A percentile compares a stretch with the other conserved stretches of the same genome.
Conservation (phyloP, 2,888 invertebrate genomes). For the Myopa testacea region DNA sequence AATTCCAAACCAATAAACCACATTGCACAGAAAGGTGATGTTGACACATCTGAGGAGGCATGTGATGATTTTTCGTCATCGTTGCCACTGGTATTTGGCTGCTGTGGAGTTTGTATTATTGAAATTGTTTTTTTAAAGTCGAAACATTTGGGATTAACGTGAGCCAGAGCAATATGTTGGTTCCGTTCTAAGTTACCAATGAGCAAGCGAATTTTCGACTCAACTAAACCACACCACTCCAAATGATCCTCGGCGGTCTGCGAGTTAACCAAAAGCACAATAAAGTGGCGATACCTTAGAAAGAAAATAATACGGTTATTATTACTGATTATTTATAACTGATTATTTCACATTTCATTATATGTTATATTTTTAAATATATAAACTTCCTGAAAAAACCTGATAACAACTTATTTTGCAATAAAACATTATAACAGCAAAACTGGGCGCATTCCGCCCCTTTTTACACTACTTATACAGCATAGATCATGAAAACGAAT, state of each 20-base stretch:
- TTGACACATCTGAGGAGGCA: conserved; percentile 51
- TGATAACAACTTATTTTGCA: too few species aligned
- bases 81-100: conserved; percentile 62
- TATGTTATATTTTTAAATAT: too few species aligned
- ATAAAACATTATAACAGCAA: too few species aligned
- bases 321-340: too few species aligned
- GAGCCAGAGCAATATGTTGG: conserved; percentile 90
- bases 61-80: conserved; percentile 56
- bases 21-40: conserved; percentile 79
- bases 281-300: conserved; percentile 90
- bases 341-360: too few species aligned
- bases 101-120: conserved; percentile 17
- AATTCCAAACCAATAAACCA: conserved; percentile 99
- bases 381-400: too few species aligned
- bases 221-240: conserved; percentile 97
- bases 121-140: conserved; percentile 64
- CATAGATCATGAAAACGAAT: too few species aligned
- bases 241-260: conserved; percentile 86
- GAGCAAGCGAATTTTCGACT: conserved; percentile 94
- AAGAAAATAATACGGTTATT: neutral
- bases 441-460: too few species aligned
- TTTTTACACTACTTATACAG: too few species aligned
- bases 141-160: conserved; percentile 94
- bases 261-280: conserved; percentile 88
- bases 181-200: conserved; percentile 93